phyloP scores from a whole-genome alignment of 2,797 vertebrate species.

The Crocidura indochinensis region DNA sequence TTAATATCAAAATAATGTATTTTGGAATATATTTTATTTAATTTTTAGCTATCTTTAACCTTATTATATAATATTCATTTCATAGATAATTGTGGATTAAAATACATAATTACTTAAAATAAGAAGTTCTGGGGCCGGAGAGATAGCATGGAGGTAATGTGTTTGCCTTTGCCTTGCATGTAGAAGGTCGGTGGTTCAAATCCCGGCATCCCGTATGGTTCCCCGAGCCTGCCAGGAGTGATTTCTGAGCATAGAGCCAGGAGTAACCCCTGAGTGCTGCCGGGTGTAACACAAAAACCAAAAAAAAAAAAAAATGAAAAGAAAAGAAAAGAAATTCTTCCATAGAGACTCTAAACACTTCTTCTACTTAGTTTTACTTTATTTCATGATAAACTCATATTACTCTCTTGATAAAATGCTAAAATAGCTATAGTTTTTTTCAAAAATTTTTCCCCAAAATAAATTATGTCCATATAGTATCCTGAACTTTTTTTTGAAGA shows the following conservation, averaged over 20 bases:
- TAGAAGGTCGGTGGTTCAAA: too few species aligned
- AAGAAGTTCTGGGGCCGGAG: background rate
- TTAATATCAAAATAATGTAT: background rate
- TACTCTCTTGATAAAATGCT: conserved; percentile 44
- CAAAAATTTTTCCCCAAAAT: conserved; percentile 24
- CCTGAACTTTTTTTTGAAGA: background rate
- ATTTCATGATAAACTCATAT: conserved; percentile 77
- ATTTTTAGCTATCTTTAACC: background rate
- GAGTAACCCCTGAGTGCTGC: too few species aligned
- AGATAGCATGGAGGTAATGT: too few species aligned
- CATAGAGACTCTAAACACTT: too few species aligned
- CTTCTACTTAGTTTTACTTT: conserved; percentile 84
- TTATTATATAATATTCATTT: background rate
- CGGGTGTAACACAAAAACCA: too few species aligned
- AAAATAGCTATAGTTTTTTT: conserved; percentile 51
- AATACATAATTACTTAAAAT: background rate
- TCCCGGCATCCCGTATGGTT: too few species aligned
- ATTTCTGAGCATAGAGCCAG: too few species aligned
- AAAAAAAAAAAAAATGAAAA: too few species aligned
- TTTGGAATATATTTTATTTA: too few species aligned
- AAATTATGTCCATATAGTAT: conserved; percentile 48
- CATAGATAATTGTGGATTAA: background rate
- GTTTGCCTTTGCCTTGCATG: too few species aligned
- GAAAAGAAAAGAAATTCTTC: too few species aligned
- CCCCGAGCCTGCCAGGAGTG: too few species aligned